phyloP scores from a whole-genome alignment of 2,888 invertebrate genomes.

The Temnothorax ravouxi region DNA sequence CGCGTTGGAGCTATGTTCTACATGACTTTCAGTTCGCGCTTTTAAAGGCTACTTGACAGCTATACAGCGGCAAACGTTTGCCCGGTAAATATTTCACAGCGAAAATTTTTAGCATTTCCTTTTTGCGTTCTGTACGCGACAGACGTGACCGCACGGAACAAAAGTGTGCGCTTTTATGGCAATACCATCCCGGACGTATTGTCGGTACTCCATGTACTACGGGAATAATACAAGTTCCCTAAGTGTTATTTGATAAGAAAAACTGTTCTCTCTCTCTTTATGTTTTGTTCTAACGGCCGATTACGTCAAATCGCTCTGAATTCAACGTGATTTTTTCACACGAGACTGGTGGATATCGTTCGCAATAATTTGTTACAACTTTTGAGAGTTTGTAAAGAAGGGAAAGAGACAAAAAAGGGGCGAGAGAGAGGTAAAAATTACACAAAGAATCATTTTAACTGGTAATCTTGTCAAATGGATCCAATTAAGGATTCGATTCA shows the following conservation, averaged over 20 bases:
- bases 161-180: conserved; percentile 25
- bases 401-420: neutral
- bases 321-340: neutral
- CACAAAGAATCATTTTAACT: conserved; percentile 5
- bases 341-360: neutral
- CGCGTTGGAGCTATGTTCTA: neutral
- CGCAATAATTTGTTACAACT: neutral
- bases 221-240: neutral
- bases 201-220: neutral
- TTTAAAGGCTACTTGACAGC: conserved; percentile 34
- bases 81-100: conserved; percentile 34
- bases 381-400: neutral
- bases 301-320: neutral
- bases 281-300: neutral
- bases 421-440: neutral
- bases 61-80: conserved; percentile 20
- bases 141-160: conserved; percentile 4
- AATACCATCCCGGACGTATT: conserved; percentile 6
- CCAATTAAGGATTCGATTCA: conserved; percentile 34
- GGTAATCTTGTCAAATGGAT: neutral
- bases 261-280: neutral
- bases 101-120: conserved; percentile 39
- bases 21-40: neutral
- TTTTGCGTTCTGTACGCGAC: conserved; percentile 27
- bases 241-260: conserved; percentile 31